These are phyloP conservation scores for Smittia aterrima DNA, from an alignment of 2,888 invertebrate species.

Conservation along the genomic window DNA sequence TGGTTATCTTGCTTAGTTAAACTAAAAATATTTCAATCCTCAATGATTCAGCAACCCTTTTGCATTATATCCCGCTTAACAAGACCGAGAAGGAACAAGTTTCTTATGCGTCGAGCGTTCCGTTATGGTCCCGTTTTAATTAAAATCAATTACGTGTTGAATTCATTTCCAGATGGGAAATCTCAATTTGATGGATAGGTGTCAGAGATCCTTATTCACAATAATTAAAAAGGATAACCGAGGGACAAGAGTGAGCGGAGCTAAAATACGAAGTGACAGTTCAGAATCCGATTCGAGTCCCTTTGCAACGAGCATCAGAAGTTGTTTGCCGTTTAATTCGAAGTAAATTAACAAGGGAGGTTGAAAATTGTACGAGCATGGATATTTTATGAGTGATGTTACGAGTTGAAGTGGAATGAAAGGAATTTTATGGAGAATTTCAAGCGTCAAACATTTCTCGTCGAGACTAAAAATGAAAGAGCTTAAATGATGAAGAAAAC, in stretches of 20 bases:
- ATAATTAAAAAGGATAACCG: slow-evolving; percentile 11
- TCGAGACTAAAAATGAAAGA: too few species aligned
- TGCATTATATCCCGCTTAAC: too few species aligned
- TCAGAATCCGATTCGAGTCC: neutral
- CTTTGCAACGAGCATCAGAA: slow-evolving; percentile 1
- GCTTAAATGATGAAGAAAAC: too few species aligned
- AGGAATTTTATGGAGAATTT: too few species aligned
- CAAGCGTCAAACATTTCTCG: too few species aligned
- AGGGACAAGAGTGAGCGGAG: neutral
- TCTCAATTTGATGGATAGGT: neutral
- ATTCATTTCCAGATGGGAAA: slow-evolving; percentile 10
- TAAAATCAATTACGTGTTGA: slow-evolving; percentile 11
- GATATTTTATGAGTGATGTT: too few species aligned
- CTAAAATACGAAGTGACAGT: neutral
- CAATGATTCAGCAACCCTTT: too few species aligned
- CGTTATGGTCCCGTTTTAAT: neutral
- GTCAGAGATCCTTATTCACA: slow-evolving; percentile 7
- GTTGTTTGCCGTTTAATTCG: neutral
- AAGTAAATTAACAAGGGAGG: neutral
- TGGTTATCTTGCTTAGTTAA: too few species aligned
- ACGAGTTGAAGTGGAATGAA: too few species aligned
- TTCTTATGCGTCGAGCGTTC: neutral
- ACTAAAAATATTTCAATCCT: too few species aligned
- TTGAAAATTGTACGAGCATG: neutral
- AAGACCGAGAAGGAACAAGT: neutral